Conservation (phyloP, 2,797 vertebrate species). For the Bufotes viridis region DNA sequence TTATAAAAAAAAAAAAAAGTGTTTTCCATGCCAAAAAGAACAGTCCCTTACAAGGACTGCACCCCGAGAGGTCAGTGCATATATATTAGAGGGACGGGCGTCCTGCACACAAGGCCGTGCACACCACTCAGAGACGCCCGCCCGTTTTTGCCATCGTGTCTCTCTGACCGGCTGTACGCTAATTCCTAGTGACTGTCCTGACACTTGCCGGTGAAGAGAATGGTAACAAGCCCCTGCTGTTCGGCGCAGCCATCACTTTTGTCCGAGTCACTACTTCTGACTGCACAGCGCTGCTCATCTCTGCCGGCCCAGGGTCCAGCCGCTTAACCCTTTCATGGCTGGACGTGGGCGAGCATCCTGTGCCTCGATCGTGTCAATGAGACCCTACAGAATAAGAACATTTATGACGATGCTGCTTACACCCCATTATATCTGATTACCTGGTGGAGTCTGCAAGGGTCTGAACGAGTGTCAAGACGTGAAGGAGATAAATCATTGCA, state of each 20-base stretch:
- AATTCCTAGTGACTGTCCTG: slow-evolving; percentile 42
- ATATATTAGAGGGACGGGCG: no score
- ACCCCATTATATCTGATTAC: not conserved
- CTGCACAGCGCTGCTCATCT: slow-evolving; percentile 50
- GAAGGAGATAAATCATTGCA: not conserved
- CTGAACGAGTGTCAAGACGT: not conserved
- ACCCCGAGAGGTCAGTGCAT: not conserved
- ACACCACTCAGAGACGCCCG: not conserved
- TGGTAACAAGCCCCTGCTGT: slow-evolving; percentile 36
- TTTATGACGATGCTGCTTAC: no score
- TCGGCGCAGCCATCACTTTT: slow-evolving; percentile 49
- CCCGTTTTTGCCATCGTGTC: slow-evolving; percentile 1
- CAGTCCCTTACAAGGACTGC: not conserved
- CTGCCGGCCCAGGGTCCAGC: slow-evolving; percentile 55
- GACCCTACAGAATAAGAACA: not conserved
- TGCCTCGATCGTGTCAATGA: not conserved
- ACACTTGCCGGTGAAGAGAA: slow-evolving; percentile 46
- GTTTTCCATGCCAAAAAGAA: no score
- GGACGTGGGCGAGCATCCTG: not conserved
- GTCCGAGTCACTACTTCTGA: slow-evolving; percentile 52
- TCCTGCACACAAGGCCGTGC: not conserved
- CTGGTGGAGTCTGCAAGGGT: not conserved
- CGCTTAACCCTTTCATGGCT: not conserved
- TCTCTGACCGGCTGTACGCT: not conserved
- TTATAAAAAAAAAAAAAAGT: no score